These are phyloP conservation scores for Scopus umbretta DNA, from an alignment of 2,113 vertebrate genomes.

Conservation along the genomic window DNA sequence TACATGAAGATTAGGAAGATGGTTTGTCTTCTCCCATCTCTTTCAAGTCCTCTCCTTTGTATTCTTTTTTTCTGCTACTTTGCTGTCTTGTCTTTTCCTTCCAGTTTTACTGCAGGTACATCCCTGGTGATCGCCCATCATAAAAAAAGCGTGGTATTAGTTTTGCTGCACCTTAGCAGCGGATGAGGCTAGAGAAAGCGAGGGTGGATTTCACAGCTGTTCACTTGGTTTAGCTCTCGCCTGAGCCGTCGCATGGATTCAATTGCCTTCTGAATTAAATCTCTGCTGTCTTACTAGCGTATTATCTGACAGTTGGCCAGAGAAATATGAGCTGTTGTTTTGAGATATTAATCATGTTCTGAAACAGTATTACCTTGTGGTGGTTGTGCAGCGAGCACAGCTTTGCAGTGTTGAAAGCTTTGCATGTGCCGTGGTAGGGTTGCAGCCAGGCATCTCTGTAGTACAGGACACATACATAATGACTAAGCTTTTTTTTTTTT, in stretches of 20 bases:
- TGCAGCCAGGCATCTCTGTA: background rate
- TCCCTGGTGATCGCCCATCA: background rate
- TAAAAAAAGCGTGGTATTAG: background rate
- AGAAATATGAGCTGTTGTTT: background rate
- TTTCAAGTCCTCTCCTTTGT: background rate
- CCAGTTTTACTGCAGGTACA: background rate
- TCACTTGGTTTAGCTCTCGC: background rate
- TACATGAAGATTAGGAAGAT: background rate
- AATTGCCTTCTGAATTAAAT: background rate
- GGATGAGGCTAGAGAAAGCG: background rate
- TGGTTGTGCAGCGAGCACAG: background rate
- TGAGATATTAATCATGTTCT: background rate
- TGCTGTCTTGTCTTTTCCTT: background rate
- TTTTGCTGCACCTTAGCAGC: background rate
- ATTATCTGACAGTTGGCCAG: background rate
- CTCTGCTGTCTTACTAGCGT: background rate
- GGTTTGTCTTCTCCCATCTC: background rate
- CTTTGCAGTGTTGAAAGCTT: background rate
- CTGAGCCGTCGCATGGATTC: background rate
- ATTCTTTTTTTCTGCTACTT: background rate
- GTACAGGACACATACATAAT: background rate
- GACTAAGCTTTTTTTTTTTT: background rate
- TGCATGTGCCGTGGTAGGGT: background rate
- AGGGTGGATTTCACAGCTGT: background rate
- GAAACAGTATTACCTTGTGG: background rate